Conservation (phyloP, 2,113 vertebrate genomes). For the Motacilla tschutschensis region DNA sequence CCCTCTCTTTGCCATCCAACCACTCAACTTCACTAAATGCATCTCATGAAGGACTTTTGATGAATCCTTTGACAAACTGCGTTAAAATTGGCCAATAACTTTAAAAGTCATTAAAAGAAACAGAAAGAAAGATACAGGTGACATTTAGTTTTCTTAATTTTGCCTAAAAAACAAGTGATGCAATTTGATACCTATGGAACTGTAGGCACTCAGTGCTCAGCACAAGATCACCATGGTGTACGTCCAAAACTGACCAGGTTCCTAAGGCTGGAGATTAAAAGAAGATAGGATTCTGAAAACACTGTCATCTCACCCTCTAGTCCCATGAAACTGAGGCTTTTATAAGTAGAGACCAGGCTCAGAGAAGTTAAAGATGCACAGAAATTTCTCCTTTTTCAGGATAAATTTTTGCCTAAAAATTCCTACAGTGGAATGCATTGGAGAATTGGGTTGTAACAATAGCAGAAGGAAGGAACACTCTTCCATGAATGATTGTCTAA, state of each 20-base stretch:
- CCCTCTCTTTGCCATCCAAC: not conserved
- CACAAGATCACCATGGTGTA: not conserved
- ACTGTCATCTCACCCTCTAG: not conserved
- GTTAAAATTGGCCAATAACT: not conserved
- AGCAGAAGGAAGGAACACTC: not conserved
- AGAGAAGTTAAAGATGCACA: not conserved
- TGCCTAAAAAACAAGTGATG: not conserved
- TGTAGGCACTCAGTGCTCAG: not conserved
- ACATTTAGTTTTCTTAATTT: not conserved
- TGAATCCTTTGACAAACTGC: not conserved
- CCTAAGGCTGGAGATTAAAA: not conserved
- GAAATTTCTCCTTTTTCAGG: not conserved
- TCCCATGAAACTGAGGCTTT: not conserved
- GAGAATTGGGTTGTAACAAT: not conserved
- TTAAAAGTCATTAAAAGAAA: not conserved
- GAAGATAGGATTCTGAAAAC: not conserved
- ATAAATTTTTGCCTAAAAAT: not conserved
- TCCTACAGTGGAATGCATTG: not conserved
- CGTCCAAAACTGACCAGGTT: not conserved
- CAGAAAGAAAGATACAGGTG: not conserved
- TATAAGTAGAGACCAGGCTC: not conserved
- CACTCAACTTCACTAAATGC: not conserved
- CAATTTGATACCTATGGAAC: not conserved
- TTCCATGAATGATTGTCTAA: not conserved
- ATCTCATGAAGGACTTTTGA: not conserved